Evolutionary conservation across 2,113 vertebrate species (phyloP).

Genomic region (Spea bombifrons): DNA sequence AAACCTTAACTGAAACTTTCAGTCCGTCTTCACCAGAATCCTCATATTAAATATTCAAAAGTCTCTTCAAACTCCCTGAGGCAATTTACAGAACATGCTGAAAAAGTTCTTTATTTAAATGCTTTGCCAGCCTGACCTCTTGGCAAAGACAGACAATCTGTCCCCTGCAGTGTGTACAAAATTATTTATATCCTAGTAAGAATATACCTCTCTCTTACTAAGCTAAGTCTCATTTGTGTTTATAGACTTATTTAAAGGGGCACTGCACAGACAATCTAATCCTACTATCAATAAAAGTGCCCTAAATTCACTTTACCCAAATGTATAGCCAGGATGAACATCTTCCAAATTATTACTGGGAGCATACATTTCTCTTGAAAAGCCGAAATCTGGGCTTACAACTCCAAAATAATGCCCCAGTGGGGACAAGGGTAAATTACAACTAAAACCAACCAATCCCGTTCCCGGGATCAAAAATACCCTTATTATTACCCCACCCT

Average conservation of each 20-base stretch:
- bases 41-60: constrained; percentile 46
- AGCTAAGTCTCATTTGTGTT: background rate
- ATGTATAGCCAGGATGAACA: no score
- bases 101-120: constrained; percentile 47
- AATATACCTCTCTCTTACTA: constrained; percentile 4
- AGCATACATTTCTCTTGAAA: no score
- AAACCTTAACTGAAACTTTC: constrained; percentile 29
- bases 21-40: constrained; percentile 30
- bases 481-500: no score
- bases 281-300: no score
- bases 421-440: no score
- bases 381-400: no score
- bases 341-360: no score
- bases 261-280: background rate
- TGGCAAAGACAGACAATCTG: constrained; percentile 45
- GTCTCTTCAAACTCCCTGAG: constrained; percentile 44
- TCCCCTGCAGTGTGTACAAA: constrained; percentile 42
- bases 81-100: constrained; percentile 43
- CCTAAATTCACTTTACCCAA: no score
- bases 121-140: constrained; percentile 42
- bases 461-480: no score
- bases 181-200: constrained; percentile 41
- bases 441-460: no score
- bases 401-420: no score
- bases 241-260: background rate